Conservation (phyloP, 2,888 invertebrate genomes). For the Drosophila kokeensis region DNA sequence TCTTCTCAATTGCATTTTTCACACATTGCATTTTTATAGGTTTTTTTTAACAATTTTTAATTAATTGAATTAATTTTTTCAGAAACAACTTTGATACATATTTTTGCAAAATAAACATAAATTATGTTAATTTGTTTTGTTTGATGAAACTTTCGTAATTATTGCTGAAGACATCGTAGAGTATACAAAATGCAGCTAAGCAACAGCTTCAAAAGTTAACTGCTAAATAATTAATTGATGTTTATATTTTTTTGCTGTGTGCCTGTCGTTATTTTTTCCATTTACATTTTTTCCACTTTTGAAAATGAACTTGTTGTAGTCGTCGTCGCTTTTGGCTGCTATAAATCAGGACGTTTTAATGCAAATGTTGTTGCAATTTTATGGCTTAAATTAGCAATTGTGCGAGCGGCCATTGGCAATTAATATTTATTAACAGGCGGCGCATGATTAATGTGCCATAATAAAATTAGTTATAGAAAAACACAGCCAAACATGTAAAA, state of each 20-base stretch:
- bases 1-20: background rate
- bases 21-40: background rate
- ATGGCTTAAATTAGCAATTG: slow-evolving; percentile 74
- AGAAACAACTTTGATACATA: background rate
- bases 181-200: slow-evolving; percentile 6
- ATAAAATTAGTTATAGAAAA: slow-evolving; percentile 70
- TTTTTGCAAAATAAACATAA: background rate
- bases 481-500: slow-evolving; percentile 3
- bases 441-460: slow-evolving; percentile 75
- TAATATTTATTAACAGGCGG: slow-evolving; percentile 80
- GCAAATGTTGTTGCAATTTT: slow-evolving; percentile 74
- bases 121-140: background rate
- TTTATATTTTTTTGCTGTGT: slow-evolving; percentile 50
- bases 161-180: slow-evolving; percentile 4
- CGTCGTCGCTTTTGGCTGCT: slow-evolving; percentile 17
- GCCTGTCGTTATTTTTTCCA: slow-evolving; percentile 14
- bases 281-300: slow-evolving; percentile 30
- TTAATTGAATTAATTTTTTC: background rate
- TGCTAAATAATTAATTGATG: slow-evolving; percentile 73
- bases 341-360: slow-evolving; percentile 75
- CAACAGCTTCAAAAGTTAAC: slow-evolving; percentile 12
- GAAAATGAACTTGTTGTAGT: slow-evolving; percentile 54
- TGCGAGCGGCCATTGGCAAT: slow-evolving; percentile 60
- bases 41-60: background rate
- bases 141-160: background rate